Conservation (phyloP, 2,797 vertebrate species). For the Botia kubotai region DNA sequence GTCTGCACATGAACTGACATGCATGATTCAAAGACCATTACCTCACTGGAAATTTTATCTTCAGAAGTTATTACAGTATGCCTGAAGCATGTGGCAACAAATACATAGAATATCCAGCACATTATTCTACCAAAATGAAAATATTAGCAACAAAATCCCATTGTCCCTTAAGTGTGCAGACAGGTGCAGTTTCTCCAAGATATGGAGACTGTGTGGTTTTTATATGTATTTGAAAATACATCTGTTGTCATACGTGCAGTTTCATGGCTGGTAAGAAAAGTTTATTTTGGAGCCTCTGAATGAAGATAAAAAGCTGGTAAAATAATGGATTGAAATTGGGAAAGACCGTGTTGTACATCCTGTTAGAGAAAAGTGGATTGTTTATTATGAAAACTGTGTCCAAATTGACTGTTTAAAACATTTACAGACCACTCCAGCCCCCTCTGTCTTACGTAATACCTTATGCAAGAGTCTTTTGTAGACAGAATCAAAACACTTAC, state of each 20-base stretch:
- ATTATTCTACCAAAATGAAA: background rate
- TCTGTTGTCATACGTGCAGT: too few relatives aligned
- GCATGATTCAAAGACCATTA: background rate
- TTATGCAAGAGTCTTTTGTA: constrained; percentile 17
- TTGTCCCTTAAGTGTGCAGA: too few relatives aligned
- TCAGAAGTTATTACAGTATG: background rate
- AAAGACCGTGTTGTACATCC: constrained; percentile 8
- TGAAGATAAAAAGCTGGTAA: background rate
- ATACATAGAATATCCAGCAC: background rate
- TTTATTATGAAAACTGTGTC: constrained; percentile 46
- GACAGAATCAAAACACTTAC: background rate
- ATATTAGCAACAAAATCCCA: too few relatives aligned
- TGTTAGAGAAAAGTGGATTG: constrained; percentile 44
- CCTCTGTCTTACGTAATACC: constrained; percentile 37
- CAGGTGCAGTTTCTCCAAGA: too few relatives aligned
- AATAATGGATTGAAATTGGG: background rate
- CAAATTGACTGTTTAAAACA: constrained; percentile 35
- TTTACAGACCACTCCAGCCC: constrained; percentile 28
- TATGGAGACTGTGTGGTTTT: too few relatives aligned
- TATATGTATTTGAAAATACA: too few relatives aligned
- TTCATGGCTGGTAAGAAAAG: too few relatives aligned
- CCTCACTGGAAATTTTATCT: background rate
- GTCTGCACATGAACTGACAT: background rate
- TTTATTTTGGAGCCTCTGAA: too few relatives aligned
- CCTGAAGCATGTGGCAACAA: background rate